Conservation (phyloP, 2,888 invertebrate genomes). For the Pyrrhia umbra region DNA sequence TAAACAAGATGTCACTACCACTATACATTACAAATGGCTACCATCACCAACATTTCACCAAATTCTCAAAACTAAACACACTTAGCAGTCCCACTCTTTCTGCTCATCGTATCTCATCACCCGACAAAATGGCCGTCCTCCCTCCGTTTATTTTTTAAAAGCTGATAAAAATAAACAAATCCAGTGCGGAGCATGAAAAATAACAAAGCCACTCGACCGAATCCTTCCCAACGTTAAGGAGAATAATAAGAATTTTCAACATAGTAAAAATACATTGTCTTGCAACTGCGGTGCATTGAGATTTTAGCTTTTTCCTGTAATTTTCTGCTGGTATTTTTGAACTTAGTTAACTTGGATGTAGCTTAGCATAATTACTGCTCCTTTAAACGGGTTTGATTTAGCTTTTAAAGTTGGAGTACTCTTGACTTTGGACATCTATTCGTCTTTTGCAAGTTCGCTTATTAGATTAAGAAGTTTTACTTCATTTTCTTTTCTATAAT, state of each 20-base stretch:
- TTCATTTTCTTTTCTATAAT: too few species aligned
- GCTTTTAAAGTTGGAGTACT: too few species aligned
- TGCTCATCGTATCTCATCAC: constrained; percentile 39
- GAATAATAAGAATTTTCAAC: constrained; percentile 69
- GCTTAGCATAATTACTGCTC: too few species aligned
- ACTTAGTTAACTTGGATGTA: neutral
- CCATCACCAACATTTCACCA: constrained; percentile 4
- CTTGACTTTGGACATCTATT: too few species aligned
- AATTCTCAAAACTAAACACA: constrained; percentile 6
- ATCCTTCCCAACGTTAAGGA: constrained; percentile 60
- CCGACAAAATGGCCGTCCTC: constrained; percentile 52
- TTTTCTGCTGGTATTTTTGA: constrained; percentile 22
- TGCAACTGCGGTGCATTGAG: constrained; percentile 49
- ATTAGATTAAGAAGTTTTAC: too few species aligned
- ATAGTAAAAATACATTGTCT: constrained; percentile 62
- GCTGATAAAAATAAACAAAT: constrained; percentile 65
- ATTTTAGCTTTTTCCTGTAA: constrained; percentile 19
- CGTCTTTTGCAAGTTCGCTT: too few species aligned
- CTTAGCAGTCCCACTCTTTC: constrained; percentile 8
- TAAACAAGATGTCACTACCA: constrained; percentile 1
- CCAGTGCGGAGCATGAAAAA: constrained; percentile 60
- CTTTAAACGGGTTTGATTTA: too few species aligned
- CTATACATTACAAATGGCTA: constrained; percentile 14
- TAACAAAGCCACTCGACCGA: constrained; percentile 66
- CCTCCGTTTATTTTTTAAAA: constrained; percentile 66